A percentile compares a stretch with the other conserved stretches of the same genome.
Evolutionary conservation across 2,797 vertebrate species (phyloP).

Genomic region (Bradypodion ventrale): DNA sequence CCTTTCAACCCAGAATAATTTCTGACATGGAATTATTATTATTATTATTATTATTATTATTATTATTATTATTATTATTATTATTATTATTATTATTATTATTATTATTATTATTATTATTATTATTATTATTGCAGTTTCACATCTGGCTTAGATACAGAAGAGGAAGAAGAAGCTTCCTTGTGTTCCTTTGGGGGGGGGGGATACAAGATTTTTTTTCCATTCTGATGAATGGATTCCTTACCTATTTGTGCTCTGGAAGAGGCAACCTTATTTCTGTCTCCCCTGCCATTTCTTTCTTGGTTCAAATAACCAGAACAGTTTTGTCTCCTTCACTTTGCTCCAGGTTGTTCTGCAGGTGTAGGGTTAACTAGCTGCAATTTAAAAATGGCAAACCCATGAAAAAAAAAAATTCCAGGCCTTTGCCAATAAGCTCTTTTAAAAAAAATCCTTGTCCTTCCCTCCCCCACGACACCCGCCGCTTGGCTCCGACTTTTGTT

Average conservation of each 20-base stretch:
- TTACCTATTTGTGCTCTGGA: background rate
- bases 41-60: too few relatives aligned
- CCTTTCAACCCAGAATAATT: too few relatives aligned
- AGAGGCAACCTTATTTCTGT: background rate
- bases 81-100: too few relatives aligned
- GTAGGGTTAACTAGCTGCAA: constrained; percentile 10
- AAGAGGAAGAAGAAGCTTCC: too few relatives aligned
- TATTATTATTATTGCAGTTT: too few relatives aligned
- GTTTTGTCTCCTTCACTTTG: background rate
- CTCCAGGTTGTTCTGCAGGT: constrained; percentile 10
- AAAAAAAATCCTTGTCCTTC: constrained; percentile 78
- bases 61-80: too few relatives aligned
- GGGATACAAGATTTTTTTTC: too few relatives aligned
- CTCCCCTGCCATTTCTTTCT: background rate
- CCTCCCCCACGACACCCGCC: background rate
- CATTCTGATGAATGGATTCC: background rate
- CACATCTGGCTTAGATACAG: too few relatives aligned
- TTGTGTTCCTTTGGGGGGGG: too few relatives aligned
- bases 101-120: too few relatives aligned
- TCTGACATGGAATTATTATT: too few relatives aligned
- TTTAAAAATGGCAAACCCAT: constrained; percentile 23
- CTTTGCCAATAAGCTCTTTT: constrained; percentile 81
- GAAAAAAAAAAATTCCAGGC: constrained; percentile 50
- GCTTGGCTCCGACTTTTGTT: constrained; percentile 82
- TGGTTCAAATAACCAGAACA: too few relatives aligned